Evolutionary conservation across 2,797 vertebrate species (phyloP), one percentile per base, ranked within the genome.

Genomic region (Halcyon chelicuti): DNA sequence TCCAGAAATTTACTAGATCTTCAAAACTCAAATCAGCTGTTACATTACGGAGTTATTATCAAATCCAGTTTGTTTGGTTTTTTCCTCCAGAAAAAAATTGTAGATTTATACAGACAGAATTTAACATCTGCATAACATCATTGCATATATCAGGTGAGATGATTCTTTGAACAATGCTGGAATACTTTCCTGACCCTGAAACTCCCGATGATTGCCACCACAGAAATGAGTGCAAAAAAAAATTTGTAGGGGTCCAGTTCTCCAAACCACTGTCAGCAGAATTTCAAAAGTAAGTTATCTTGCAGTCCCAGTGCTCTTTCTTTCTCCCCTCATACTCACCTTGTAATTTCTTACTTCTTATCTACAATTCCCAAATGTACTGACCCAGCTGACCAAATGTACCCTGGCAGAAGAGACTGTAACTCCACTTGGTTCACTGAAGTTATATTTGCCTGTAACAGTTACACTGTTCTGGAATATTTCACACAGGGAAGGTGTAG

Each of bases 381-480:
- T 86, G 70, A 76, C 54, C 29, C 76, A 60, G 39, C 5, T 90
- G 61, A 78, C 73, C 80, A 47, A 49, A 63, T 75, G 54, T 42
- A 63, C 58, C n/a, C 65, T 20, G 17, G 49, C n/a, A 28, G 31
- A 39, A 40, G 61, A 87, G 58, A 58, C n/a, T 55, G 58, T 63
- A 75, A 54, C 58, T 78, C 39, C n/a, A 8, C 28, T 29, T 29
- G 2, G 2, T 47, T 81, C 42, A 13, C n/a, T 39, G 33, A 55
- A 68, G 29, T 70, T 71, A 3, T 39, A n/a, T 91, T 93, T 83
- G 63, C 79, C 26, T 22, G 11, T 21, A 42, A 57, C 57, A 18
- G 52, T 29, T 25, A 14, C 0, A 4, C n/a, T 35, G 22, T 1
- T 0, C 8, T 23, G 71, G 67, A 73, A 40, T 12, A 17, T 84